Evolutionary conservation across 2,113 vertebrate species (phyloP).

Genomic region (Erpornis zantholeuca): DNA sequence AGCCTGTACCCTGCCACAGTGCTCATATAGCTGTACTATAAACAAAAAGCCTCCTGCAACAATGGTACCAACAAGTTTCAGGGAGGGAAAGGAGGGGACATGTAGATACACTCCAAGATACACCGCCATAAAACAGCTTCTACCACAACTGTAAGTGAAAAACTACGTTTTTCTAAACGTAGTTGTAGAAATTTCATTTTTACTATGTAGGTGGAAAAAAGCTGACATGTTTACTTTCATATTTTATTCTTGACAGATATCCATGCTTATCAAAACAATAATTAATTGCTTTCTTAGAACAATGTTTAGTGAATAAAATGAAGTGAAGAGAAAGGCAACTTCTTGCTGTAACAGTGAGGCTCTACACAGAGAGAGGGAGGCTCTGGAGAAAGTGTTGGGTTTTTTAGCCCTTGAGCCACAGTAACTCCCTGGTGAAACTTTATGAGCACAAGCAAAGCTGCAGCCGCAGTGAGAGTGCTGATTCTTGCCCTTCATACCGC

Average conservation of each 20-base stretch:
- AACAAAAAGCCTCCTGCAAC: neutral
- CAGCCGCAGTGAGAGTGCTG: neutral
- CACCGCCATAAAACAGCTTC: neutral
- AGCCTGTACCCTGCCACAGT: neutral
- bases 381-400: neutral
- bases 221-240: neutral
- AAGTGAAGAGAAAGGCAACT: neutral
- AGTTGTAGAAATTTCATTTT: neutral
- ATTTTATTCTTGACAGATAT: neutral
- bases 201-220: neutral
- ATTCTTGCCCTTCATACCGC: neutral
- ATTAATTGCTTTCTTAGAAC: neutral
- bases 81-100: rapidly evolving
- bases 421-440: neutral
- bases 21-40: neutral
- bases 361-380: neutral
- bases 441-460: neutral
- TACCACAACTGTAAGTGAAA: rapidly evolving
- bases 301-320: neutral
- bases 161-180: neutral
- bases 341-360: neutral
- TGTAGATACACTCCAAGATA: neutral
- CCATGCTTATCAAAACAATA: neutral
- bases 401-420: neutral
- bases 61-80: neutral